Base-by-base conservation (phyloP, 1,140 invertebrate genomes). In the Pseudomyrmex concolor region DNA sequence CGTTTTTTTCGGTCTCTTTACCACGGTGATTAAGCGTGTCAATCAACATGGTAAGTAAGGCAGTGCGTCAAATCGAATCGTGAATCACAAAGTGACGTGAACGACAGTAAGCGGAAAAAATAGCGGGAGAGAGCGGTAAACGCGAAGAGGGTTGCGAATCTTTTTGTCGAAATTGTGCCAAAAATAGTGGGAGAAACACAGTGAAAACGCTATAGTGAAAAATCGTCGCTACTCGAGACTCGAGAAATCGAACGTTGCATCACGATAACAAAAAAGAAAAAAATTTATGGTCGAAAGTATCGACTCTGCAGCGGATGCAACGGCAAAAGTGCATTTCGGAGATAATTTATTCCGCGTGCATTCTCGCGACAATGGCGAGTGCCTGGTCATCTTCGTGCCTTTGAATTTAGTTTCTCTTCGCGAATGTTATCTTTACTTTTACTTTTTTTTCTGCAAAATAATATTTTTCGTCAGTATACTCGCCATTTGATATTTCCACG, bases 31-130 rank as follows among this genome's bases (percentile, higher is more conserved):
- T n/a, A 72, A 22, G 43, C 57, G 45, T 64, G 51, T 51, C 50
- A 71, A 85, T 64, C 50, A 34, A 84, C 62, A 93, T 93, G 92
- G 93, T 93, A 93, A 94, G 92, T 94, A 92, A 43, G 34, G 34
- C 19, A 84, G 85, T 87, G 86, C 59, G 19, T 48, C 43, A 66
- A 34, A 34, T 34, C 19, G 51, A 66, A 60, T 60, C 70, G 51
- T 17, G 77, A 45, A 48, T 34, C 10, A 17, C 2, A 54, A 83
- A 86, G 85, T 86, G 86, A 64, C 34, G 48, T 59, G 10, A 66
- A 22, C 22, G 43, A 15, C 25, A 25, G 17, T 81, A 50, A 17
- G 57, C 13, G 34, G 1, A 8, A 3, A 15, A 1, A 2, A 25
- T 13, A 1, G 7, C 2, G 10, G 1, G 17, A 19, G 4, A 10